Evolutionary conservation across 2,113 vertebrate species (phyloP), one percentile per base, ranked within the genome.

Genomic region (Zootoca vivipara): DNA sequence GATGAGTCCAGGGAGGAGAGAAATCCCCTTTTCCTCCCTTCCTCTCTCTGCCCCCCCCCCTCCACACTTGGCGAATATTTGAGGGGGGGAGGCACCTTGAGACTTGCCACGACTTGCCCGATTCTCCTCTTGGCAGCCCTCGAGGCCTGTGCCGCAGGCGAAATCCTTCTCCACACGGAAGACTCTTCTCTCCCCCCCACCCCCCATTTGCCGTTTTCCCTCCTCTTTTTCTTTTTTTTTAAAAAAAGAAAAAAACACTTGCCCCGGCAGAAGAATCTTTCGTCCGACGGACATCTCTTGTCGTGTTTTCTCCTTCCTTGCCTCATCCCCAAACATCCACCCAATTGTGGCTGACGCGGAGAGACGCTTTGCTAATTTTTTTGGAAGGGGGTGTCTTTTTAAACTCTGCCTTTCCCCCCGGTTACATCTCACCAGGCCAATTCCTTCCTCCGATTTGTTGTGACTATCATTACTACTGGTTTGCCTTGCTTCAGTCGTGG

Each of bases 31-130:
- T 96, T 96, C 97, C 97, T 80, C 33, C 52, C 35, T 38, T 12
- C 20, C 79, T 64, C 10, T n/a, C 10, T 33, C 67, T 8, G 1
- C 67, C 70, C 30, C 65, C 67, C 22, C n/a, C 6, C 26, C 16
- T 22, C 12, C 38, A 67, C 84, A 95, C 90, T 81, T 94, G 26
- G 90, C 94, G 94, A 93, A 89, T 98, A 97, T 97, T 97, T 96
- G 97, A 97, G 58, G 58, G n/a, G 12, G 22, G 97, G 97, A 96
- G 98, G 97, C 98, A 98, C 97, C 98, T 97, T 96, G 97, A 97
- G 97, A 97, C 97, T 97, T 96, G 95, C 95, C 95, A 97, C 97
- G 96, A 97, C 98, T 98, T 98, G 97, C 95, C 93, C 16, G 3
- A 5, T 83, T 46, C 46, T 46, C 46, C 46, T 46, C 46, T 46